These are phyloP conservation scores for Gambusia affinis DNA, from an alignment of 2,113 vertebrate genomes.

Conservation along the genomic window DNA sequence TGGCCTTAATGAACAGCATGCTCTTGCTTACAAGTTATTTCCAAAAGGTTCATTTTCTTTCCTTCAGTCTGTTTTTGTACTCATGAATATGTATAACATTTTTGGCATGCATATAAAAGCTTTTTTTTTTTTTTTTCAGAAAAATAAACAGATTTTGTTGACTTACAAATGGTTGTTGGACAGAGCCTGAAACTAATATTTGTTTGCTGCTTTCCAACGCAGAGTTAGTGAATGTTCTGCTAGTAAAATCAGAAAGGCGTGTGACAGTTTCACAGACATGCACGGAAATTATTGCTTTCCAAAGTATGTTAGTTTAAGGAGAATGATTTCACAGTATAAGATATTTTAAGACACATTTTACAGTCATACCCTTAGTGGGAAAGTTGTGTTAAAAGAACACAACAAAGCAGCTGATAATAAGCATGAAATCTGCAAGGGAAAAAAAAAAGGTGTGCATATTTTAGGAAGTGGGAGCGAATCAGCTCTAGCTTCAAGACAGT, in stretches of 20 bases:
- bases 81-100: too few species aligned
- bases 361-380: background rate
- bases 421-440: slow-evolving; percentile 11
- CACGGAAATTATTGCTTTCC: slow-evolving; percentile 5
- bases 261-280: background rate
- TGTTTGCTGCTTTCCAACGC: background rate
- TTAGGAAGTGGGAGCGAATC: slow-evolving; percentile 5
- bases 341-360: background rate
- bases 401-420: slow-evolving; percentile 16
- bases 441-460: slow-evolving; percentile 14
- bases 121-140: too few species aligned
- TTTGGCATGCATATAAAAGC: too few species aligned
- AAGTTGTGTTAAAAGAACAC: slow-evolving; percentile 22
- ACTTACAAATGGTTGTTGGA: background rate
- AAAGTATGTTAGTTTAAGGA: background rate
- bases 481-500: slow-evolving; percentile 30
- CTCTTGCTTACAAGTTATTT: too few species aligned
- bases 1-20: too few species aligned
- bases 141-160: too few species aligned
- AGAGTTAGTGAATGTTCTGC: background rate
- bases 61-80: too few species aligned
- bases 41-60: too few species aligned
- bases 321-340: background rate
- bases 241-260: background rate
- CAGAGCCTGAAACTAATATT: background rate